Conservation (phyloP, 2,888 invertebrate species). For the Caenorhabditis imperialis region DNA sequence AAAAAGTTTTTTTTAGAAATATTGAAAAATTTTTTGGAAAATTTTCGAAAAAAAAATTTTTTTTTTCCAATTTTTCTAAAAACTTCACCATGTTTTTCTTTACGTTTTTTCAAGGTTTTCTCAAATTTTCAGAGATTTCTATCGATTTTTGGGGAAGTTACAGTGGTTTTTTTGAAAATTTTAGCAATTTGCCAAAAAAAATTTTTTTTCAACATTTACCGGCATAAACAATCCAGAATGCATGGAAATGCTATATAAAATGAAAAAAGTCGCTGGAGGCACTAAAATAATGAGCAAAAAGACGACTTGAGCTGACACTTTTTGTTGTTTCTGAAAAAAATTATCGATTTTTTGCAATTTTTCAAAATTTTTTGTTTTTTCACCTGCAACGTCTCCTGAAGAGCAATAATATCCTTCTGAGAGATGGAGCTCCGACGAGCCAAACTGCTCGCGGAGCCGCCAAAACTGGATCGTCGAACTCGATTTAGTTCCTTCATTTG, state of each 20-base stretch:
- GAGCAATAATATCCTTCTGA: constrained; percentile 59
- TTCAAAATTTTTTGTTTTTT: not conserved
- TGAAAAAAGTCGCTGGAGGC: constrained; percentile 57
- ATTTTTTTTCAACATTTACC: constrained; percentile 43
- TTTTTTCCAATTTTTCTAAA: too few species aligned
- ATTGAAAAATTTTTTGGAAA: too few species aligned
- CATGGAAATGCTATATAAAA: constrained; percentile 59
- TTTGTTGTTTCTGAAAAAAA: constrained; percentile 61
- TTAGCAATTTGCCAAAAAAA: too few species aligned
- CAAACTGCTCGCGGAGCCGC: constrained; percentile 58
- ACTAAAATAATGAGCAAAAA: constrained; percentile 32
- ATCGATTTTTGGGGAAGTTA: too few species aligned
- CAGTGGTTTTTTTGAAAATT: too few species aligned
- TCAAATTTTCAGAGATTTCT: too few species aligned
- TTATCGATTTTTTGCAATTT: not conserved
- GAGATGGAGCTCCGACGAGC: constrained; percentile 59
- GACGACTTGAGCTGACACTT: constrained; percentile 53
- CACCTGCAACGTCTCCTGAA: constrained; percentile 63
- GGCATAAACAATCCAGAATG: constrained; percentile 52
- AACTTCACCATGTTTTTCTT: too few species aligned
- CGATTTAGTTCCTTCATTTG: constrained; percentile 45
- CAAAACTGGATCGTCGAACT: constrained; percentile 56
- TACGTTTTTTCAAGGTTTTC: too few species aligned
- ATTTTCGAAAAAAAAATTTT: too few species aligned
- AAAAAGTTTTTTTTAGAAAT: too few species aligned